A percentile compares a stretch with the other conserved stretches of the same genome.
These are phyloP conservation scores for Temnothorax curvispinosus DNA, from an alignment of 1,140 invertebrate genomes.

Conservation along the genomic window DNA sequence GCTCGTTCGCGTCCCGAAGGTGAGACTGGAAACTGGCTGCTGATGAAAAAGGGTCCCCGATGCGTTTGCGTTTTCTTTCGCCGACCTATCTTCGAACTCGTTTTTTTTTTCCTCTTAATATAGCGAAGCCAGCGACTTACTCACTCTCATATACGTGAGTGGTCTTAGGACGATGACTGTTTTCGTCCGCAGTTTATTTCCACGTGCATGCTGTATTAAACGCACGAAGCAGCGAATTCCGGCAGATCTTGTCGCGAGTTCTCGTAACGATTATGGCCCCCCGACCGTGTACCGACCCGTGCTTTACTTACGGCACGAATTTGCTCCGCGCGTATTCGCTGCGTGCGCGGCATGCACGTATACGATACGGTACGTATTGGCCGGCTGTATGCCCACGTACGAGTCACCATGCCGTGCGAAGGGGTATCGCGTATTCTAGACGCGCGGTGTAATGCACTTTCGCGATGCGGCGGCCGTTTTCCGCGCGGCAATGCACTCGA, in stretches of 20 bases:
- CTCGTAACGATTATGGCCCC: conserved; percentile 38
- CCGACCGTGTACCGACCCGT: conserved; percentile 13
- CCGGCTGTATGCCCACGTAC: conserved; percentile 23
- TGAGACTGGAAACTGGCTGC: conserved; percentile 35
- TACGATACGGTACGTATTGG: conserved; percentile 13
- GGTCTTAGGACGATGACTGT: neutral
- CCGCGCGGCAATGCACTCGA: conserved; percentile 24
- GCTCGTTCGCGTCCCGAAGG: neutral
- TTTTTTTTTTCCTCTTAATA: neutral
- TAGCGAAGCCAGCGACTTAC: neutral
- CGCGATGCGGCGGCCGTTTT: conserved; percentile 38
- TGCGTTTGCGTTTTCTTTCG: conserved; percentile 24
- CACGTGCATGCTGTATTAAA: conserved; percentile 15
- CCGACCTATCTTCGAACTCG: conserved; percentile 1
- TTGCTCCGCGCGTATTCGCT: conserved; percentile 20
- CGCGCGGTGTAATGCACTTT: conserved; percentile 52
- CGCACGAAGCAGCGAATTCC: conserved; percentile 15
- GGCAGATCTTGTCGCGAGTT: conserved; percentile 29
- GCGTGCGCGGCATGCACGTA: conserved; percentile 14
- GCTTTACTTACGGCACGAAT: conserved; percentile 50
- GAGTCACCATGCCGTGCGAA: neutral
- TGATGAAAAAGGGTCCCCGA: conserved; percentile 22
- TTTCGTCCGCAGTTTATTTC: conserved; percentile 27
- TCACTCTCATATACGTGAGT: neutral
- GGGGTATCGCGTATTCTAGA: conserved; percentile 46